These are phyloP conservation scores for Rhea americana DNA, from an alignment of 2,113 vertebrate genomes.

Conservation along the genomic window DNA sequence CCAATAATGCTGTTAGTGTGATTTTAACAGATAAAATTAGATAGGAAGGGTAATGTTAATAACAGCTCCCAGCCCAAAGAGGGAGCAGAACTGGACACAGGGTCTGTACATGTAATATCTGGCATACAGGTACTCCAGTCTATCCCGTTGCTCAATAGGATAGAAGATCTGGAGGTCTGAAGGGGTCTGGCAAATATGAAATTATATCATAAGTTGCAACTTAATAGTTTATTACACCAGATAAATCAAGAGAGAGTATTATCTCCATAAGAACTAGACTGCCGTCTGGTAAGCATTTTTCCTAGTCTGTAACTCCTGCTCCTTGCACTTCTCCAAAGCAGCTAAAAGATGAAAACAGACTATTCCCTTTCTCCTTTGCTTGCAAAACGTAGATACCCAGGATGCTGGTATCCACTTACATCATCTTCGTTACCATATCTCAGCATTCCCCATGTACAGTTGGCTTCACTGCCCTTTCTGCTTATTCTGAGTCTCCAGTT, in stretches of 20 bases:
- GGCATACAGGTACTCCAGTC: fast-evolving
- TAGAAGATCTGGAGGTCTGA: neutral
- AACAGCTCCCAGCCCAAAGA: neutral
- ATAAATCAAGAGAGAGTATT: slow-evolving; percentile 10
- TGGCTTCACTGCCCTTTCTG: neutral
- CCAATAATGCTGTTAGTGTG: neutral
- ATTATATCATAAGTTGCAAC: neutral
- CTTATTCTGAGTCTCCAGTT: neutral
- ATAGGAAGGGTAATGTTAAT: neutral
- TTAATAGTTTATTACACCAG: slow-evolving; percentile 5
- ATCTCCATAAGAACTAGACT: slow-evolving; percentile 33
- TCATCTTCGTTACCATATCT: neutral
- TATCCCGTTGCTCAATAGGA: neutral
- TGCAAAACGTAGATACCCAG: neutral
- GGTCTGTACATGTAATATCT: fast-evolving
- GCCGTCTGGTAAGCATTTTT: slow-evolving; percentile 45
- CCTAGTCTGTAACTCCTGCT: slow-evolving; percentile 34
- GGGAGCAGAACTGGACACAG: neutral
- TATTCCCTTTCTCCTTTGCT: neutral
- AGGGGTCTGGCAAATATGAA: neutral
- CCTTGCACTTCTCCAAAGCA: neutral
- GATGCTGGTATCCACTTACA: neutral
- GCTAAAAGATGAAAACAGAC: neutral
- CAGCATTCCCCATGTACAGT: neutral
- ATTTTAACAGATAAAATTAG: neutral